Percentiles rank a stretch among this genome's conserved stretches.
Evolutionary conservation across 2,888 invertebrate genomes (phyloP).

Genomic region (Trachelus troglodyta): DNA sequence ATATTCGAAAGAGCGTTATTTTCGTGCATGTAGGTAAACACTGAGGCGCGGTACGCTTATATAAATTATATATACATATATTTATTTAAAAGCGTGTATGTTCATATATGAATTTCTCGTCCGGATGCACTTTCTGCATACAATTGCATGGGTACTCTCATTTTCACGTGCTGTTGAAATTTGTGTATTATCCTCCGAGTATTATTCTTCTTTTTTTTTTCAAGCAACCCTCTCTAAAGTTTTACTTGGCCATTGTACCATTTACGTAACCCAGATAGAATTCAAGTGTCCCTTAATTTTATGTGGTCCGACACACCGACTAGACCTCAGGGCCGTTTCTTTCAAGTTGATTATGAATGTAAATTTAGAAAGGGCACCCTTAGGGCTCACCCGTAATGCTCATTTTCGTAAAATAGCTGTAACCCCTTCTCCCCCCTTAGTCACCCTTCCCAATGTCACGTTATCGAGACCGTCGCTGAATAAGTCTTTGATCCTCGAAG

Average conservation of each 20-base stretch:
- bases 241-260: not conserved
- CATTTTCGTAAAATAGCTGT: not conserved
- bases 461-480: too few species aligned
- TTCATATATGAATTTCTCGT: not conserved
- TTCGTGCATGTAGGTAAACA: not conserved
- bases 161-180: not conserved
- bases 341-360: not conserved
- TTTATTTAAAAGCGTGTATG: too few species aligned
- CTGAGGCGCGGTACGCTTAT: too few species aligned
- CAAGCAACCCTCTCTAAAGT: not conserved
- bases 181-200: not conserved
- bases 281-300: not conserved
- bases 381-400: not conserved
- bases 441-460: too few species aligned
- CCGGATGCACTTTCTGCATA: not conserved
- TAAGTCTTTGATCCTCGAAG: too few species aligned
- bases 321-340: not conserved
- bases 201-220: not conserved
- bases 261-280: not conserved
- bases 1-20: not conserved
- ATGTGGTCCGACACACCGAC: not conserved
- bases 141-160: not conserved
- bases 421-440: too few species aligned
- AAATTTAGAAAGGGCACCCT: not conserved
- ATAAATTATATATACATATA: too few species aligned